Percentiles rank a stretch among this genome's conserved stretches.
Conservation (phyloP, 2,113 vertebrate species). For the Hyla sarda region DNA sequence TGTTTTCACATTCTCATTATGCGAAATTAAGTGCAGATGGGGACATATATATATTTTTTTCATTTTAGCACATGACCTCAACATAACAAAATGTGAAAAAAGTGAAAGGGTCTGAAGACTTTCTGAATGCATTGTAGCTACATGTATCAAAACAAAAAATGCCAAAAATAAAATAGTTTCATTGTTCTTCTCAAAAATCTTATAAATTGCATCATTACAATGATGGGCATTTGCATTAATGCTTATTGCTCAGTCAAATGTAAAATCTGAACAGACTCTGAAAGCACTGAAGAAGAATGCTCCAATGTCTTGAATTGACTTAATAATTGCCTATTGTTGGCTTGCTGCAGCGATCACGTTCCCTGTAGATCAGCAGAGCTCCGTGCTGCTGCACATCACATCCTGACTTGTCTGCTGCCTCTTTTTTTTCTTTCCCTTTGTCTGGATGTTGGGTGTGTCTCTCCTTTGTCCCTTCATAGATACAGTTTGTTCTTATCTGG, state of each 20-base stretch:
- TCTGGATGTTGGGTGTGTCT: constrained; percentile 53
- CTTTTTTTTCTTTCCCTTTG: constrained; percentile 34
- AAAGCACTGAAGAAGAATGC: not conserved
- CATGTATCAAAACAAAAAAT: too few species aligned
- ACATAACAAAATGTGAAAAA: too few species aligned
- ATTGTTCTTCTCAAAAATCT: not conserved
- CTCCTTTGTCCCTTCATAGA: constrained; percentile 10
- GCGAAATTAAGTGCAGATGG: too few species aligned
- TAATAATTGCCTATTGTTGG: constrained; percentile 40
- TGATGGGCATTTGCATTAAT: constrained; percentile 20
- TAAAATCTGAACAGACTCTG: not conserved
- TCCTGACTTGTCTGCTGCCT: not conserved
- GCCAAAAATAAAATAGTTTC: not conserved
- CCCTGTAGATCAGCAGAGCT: not conserved
- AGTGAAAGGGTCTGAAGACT: too few species aligned
- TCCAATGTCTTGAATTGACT: constrained; percentile 21
- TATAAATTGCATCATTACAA: not conserved
- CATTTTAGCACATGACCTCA: too few species aligned
- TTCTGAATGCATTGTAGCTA: too few species aligned
- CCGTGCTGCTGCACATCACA: not conserved
- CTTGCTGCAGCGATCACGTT: not conserved
- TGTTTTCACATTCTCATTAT: too few species aligned
- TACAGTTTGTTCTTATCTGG: constrained; percentile 5
- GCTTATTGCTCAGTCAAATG: constrained; percentile 15
- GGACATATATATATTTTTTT: too few species aligned